A percentile compares a stretch with the other conserved stretches of the same genome.
phyloP scores from a whole-genome alignment of 2,797 vertebrate genomes.

The Tangara arthus region DNA sequence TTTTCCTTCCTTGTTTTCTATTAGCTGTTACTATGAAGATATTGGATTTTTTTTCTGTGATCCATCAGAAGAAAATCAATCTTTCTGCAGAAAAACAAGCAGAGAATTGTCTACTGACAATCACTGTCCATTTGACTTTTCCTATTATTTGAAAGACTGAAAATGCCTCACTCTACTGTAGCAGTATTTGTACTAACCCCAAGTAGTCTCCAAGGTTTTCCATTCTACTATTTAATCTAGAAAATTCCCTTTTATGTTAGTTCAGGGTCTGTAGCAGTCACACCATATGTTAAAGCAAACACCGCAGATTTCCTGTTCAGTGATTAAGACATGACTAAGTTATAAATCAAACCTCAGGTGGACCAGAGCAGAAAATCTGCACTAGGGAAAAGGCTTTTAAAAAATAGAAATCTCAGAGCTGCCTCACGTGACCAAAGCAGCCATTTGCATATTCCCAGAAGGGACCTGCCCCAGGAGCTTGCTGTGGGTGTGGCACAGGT shows the following conservation, averaged over 20 bases:
- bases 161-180: conserved; percentile 14
- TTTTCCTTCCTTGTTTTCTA: background rate
- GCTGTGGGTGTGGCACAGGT: background rate
- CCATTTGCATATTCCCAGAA: background rate
- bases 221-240: background rate
- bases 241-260: background rate
- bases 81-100: background rate
- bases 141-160: conserved; percentile 5
- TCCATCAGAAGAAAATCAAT: background rate
- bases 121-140: background rate
- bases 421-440: background rate
- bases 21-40: background rate
- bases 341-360: background rate
- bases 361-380: background rate
- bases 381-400: background rate
- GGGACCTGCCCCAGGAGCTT: background rate
- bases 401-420: background rate
- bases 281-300: background rate
- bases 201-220: background rate
- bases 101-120: background rate
- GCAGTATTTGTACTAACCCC: background rate
- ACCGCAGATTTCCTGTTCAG: background rate
- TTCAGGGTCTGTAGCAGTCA: background rate
- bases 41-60: background rate
- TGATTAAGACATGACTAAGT: background rate